phyloP scores from a whole-genome alignment of 2,888 invertebrate species.

The Melieria omissa region DNA sequence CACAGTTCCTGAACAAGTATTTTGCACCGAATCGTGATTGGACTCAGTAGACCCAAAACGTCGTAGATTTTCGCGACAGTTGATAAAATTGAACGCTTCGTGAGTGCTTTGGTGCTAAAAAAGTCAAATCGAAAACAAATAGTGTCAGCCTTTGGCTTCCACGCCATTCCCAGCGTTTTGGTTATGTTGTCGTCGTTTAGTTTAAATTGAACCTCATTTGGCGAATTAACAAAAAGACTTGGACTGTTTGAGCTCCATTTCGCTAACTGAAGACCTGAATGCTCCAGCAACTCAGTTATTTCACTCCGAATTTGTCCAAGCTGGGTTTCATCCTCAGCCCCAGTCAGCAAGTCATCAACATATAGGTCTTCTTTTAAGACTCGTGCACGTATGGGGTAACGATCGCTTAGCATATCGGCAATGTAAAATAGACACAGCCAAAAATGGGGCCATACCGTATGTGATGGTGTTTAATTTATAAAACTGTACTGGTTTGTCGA shows the following conservation, averaged over 20 bases:
- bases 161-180: conserved; percentile 11
- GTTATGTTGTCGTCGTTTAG: not conserved
- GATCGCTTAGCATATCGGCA: not conserved
- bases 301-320: not conserved
- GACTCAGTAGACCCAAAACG: not conserved
- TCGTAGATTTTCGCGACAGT: not conserved
- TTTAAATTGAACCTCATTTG: not conserved
- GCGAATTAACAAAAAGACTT: not conserved
- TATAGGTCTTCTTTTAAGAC: conserved; percentile 1
- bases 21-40: conserved; percentile 13
- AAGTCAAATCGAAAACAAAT: conserved; percentile 9
- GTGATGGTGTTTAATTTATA: conserved; percentile 28
- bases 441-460: not conserved
- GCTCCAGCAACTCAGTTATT: not conserved
- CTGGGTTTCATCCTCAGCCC: not conserved
- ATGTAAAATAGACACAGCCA: not conserved
- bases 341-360: conserved; percentile 15
- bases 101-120: not conserved
- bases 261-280: not conserved
- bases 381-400: not conserved
- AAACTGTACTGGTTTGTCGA: not conserved
- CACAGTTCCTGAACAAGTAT: conserved; percentile 13
- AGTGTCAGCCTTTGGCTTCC: conserved; percentile 8
- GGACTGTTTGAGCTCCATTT: not conserved
- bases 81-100: not conserved